Conservation (phyloP, 2,888 invertebrate genomes). For the Polia nebulosa region DNA sequence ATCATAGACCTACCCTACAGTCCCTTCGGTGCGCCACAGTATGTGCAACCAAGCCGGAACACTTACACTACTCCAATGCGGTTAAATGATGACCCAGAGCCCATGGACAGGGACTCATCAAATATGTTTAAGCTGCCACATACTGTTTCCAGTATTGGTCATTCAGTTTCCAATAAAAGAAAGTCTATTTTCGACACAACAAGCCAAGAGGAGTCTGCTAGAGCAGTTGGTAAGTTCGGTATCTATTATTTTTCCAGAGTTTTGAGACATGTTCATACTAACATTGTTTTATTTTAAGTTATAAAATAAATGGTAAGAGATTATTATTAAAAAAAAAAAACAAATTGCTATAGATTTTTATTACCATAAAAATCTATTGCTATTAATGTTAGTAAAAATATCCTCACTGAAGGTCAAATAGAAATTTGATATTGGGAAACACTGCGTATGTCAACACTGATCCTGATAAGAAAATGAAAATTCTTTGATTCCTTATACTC, state of each 20-base stretch:
- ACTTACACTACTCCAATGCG: slow-evolving; percentile 68
- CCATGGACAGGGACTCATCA: slow-evolving; percentile 64
- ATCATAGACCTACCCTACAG: slow-evolving; percentile 67
- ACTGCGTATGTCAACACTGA: slow-evolving; percentile 54
- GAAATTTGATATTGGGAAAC: slow-evolving; percentile 16
- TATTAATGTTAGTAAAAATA: slow-evolving; percentile 4
- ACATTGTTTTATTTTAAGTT: slow-evolving; percentile 35
- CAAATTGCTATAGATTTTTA: slow-evolving; percentile 2
- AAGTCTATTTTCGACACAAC: slow-evolving; percentile 78
- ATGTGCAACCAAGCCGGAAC: slow-evolving; percentile 40
- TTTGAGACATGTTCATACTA: slow-evolving; percentile 27
- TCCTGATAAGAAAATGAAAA: slow-evolving; percentile 8
- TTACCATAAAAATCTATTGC: no score
- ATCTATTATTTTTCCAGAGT: neutral
- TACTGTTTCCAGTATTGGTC: slow-evolving; percentile 68
- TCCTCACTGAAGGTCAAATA: slow-evolving; percentile 9
- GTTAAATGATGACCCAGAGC: slow-evolving; percentile 68
- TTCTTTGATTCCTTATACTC: slow-evolving; percentile 14
- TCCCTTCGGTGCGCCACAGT: slow-evolving; percentile 64
- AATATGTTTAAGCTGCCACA: slow-evolving; percentile 68
- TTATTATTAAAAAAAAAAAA: neutral
- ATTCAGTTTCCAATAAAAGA: slow-evolving; percentile 74
- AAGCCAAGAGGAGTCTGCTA: slow-evolving; percentile 58
- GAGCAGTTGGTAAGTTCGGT: slow-evolving; percentile 67
- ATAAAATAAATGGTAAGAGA: slow-evolving; percentile 1